Conservation (phyloP, 2,888 invertebrate genomes). For the Zelleria hepariella region DNA sequence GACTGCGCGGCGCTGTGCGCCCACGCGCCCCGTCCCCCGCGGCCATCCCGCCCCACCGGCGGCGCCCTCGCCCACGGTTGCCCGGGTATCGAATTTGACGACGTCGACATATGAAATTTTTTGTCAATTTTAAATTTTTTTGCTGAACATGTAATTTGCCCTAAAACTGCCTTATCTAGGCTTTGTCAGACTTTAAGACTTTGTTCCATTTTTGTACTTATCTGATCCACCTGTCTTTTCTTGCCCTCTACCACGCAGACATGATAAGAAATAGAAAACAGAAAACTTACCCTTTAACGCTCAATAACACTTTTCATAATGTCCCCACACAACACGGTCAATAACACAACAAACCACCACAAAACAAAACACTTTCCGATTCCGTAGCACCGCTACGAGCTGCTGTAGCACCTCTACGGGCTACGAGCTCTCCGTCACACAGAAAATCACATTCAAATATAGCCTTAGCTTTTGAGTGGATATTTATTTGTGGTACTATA, state of each 20-base stretch:
- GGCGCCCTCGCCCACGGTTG: slow-evolving; percentile 41
- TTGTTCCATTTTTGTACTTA: too few species aligned
- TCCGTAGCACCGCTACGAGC: not conserved
- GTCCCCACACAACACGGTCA: not conserved
- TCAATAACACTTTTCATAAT: not conserved
- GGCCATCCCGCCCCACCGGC: slow-evolving; percentile 10
- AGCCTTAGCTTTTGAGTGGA: not conserved
- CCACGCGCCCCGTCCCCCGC: slow-evolving; percentile 29
- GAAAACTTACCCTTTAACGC: not conserved
- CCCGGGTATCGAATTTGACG: slow-evolving; percentile 6
- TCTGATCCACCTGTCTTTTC: too few species aligned
- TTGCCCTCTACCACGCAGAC: too few species aligned
- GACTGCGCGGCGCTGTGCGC: slow-evolving; percentile 45
- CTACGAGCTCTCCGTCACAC: not conserved
- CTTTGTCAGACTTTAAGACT: too few species aligned
- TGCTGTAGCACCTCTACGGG: not conserved
- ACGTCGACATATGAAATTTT: not conserved
- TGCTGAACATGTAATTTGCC: not conserved
- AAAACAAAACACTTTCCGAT: not conserved
- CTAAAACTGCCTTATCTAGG: too few species aligned
- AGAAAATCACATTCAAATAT: not conserved
- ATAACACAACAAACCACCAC: not conserved
- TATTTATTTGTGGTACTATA: not conserved
- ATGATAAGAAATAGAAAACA: slow-evolving; percentile 30
- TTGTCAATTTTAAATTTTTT: slow-evolving; percentile 12